These are phyloP conservation scores for Drosophila prostipennis DNA, from an alignment of 2,888 invertebrate genomes.

Conservation along the genomic window DNA sequence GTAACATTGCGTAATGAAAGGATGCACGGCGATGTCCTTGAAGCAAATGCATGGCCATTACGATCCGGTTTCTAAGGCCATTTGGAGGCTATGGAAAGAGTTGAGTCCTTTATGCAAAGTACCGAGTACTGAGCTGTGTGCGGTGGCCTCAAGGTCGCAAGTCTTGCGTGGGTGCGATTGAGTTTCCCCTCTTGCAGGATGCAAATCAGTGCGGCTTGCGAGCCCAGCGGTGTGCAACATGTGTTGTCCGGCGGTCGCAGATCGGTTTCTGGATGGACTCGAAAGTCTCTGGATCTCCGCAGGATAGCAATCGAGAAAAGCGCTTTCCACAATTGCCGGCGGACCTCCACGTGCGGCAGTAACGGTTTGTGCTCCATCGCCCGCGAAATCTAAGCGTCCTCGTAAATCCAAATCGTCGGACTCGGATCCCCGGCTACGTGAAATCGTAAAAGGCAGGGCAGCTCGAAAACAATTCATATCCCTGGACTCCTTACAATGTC, in stretches of 20 bases:
- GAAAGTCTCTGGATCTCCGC: not conserved
- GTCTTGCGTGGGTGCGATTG: slow-evolving; percentile 16
- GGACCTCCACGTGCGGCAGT: slow-evolving; percentile 42
- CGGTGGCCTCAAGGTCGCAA: slow-evolving; percentile 53
- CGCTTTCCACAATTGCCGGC: slow-evolving; percentile 52
- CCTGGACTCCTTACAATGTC: slow-evolving; percentile 64
- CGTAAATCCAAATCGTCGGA: slow-evolving; percentile 71
- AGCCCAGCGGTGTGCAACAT: slow-evolving; percentile 56
- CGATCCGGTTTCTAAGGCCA: slow-evolving; percentile 62
- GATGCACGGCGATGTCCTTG: slow-evolving; percentile 64
- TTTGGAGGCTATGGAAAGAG: slow-evolving; percentile 63
- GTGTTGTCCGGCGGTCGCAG: slow-evolving; percentile 46
- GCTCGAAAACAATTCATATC: slow-evolving; percentile 15
- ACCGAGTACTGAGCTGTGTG: slow-evolving; percentile 2
- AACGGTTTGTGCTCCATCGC: slow-evolving; percentile 64
- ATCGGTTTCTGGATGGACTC: not conserved
- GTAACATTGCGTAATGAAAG: slow-evolving; percentile 54
- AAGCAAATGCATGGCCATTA: slow-evolving; percentile 18
- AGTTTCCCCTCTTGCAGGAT: slow-evolving; percentile 16
- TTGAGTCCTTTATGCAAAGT: slow-evolving; percentile 46
- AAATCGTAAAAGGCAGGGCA: slow-evolving; percentile 75
- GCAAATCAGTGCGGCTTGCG: slow-evolving; percentile 63
- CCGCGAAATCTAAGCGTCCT: slow-evolving; percentile 73
- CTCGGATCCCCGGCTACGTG: slow-evolving; percentile 61
- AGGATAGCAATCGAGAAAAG: slow-evolving; percentile 26